Evolutionary conservation across 2,797 vertebrate species (phyloP), one percentile per base, ranked within the genome.

Genomic region (Xiphorhynchus erythropygius): DNA sequence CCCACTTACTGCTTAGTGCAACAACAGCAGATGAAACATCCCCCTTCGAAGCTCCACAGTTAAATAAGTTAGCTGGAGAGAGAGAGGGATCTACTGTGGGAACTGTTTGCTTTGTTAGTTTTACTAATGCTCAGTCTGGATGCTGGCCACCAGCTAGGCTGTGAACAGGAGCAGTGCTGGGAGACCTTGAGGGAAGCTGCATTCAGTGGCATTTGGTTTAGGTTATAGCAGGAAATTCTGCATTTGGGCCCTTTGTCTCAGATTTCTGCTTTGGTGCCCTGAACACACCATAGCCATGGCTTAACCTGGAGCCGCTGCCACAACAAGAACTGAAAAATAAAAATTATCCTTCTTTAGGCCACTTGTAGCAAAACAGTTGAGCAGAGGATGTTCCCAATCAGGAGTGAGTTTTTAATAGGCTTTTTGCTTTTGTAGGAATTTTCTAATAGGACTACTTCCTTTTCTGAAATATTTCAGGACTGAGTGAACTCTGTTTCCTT

Each of bases 61-160:
- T 94, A 86, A 95, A 37, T 70, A 88, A 91, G 93, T 93, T 76
- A 92, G 62, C 90, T 81, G 89, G 87, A 84, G 77, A 97, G 80
- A 97, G 95, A 77, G 50, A 93, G 93, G 89, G 91, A 73, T 87
- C 70, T 63, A 84, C 87, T 97, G 96, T 97, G 97, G 97, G 97
- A 97, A 97, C 93, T 44, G 87, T 46, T 86, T 75, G 85, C 78
- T 94, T 96, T 97, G 96, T 97, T 97, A 89, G 96, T 94, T 97
- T 97, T 97, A 33, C 94, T 97, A 97, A 97, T 95, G 89, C 91
- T 93, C 68, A n/a, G 80, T 80, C 94, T 96, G 96, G 97, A 97
- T 95, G 86, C 87, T 63, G 93, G 97, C 97, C 95, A 95, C 87
- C 88, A 60, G 95, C 50, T 11, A 63, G 78, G 89, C 96, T 96